Conservation (phyloP, 2,888 invertebrate genomes). For the Lypha dubia region DNA sequence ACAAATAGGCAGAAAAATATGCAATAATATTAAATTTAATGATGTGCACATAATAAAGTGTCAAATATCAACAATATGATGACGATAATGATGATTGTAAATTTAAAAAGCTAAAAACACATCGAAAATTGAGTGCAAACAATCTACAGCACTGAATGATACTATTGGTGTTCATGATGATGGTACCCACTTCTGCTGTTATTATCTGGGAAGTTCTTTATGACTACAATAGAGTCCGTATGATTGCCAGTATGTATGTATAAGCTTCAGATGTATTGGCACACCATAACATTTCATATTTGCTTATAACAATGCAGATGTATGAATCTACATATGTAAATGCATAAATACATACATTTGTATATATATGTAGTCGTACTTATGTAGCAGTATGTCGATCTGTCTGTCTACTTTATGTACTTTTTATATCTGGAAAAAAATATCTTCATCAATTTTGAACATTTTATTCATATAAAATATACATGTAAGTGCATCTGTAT, state of each 20-base stretch:
- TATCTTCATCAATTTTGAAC: constrained; percentile 45
- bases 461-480: background rate
- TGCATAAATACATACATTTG: too few species aligned
- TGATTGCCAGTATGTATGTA: constrained; percentile 52
- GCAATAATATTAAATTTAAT: constrained; percentile 76
- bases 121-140: background rate
- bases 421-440: background rate
- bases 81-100: constrained; percentile 67
- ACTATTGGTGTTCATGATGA: constrained; percentile 12
- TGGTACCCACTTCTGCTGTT: constrained; percentile 9
- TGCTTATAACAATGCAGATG: constrained; percentile 32
- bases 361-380: background rate
- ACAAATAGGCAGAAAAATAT: constrained; percentile 70
- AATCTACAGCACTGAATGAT: background rate
- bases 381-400: background rate
- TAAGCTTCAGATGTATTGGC: constrained; percentile 48
- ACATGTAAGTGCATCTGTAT: background rate
- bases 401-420: background rate
- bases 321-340: background rate
- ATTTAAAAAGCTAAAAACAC: constrained; percentile 45
- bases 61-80: constrained; percentile 76
- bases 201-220: background rate
- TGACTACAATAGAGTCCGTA: constrained; percentile 39
- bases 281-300: constrained; percentile 51
- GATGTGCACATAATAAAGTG: constrained; percentile 81